These are phyloP conservation scores for Caloenas nicobarica DNA, from an alignment of 2,113 vertebrate genomes.

Conservation along the genomic window DNA sequence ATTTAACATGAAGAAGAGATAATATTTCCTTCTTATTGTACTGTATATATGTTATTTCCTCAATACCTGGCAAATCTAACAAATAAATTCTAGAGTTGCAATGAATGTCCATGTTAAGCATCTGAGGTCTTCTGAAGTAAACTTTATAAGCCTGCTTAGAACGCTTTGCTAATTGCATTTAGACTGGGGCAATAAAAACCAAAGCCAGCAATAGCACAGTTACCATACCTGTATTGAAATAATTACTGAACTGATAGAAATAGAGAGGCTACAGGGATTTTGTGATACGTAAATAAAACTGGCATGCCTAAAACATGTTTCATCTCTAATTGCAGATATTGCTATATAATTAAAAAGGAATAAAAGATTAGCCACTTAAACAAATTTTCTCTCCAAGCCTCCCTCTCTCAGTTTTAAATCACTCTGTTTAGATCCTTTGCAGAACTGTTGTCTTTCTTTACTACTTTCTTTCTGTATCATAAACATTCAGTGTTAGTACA, in stretches of 20 bases:
- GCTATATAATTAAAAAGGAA: conserved; percentile 24
- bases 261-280: background rate
- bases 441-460: conserved; percentile 44
- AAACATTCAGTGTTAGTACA: conserved; percentile 45
- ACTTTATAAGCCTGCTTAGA: background rate
- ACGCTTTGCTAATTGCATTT: background rate
- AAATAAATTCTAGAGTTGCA: background rate
- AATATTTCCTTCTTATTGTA: background rate
- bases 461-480: conserved; percentile 20
- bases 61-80: background rate
- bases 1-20: background rate
- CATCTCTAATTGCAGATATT: conserved; percentile 8
- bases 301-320: background rate
- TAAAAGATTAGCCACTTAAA: conserved; percentile 35
- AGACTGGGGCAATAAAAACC: background rate
- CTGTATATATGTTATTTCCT: background rate
- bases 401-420: background rate
- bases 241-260: background rate
- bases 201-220: background rate
- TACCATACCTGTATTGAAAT: background rate
- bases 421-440: conserved; percentile 35
- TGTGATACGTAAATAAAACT: conserved; percentile 7
- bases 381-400: conserved; percentile 19
- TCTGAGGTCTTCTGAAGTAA: background rate
- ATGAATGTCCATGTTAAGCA: background rate